Evolutionary conservation across 2,888 invertebrate species (phyloP).

Genomic region (Cephus sareptanus): DNA sequence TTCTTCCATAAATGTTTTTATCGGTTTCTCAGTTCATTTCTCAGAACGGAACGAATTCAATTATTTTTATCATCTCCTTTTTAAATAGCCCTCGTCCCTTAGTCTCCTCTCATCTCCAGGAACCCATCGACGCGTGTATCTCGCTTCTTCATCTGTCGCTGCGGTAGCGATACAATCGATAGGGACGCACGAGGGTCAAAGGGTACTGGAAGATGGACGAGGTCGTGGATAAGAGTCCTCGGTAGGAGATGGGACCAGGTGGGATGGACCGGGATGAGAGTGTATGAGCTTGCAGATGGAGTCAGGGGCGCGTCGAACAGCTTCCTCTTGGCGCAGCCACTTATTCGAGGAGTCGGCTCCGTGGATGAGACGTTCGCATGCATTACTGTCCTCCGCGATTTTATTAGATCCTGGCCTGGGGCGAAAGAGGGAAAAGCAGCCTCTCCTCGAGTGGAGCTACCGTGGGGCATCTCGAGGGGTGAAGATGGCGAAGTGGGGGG

Average conservation of each 20-base stretch:
- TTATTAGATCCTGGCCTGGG: conserved; percentile 19
- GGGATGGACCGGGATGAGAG: neutral
- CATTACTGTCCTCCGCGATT: conserved; percentile 20
- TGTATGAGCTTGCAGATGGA: neutral
- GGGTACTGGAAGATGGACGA: neutral
- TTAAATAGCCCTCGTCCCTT: conserved; percentile 28
- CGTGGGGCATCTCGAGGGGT: neutral
- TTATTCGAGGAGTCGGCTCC: neutral
- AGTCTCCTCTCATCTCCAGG: neutral
- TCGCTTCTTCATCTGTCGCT: neutral
- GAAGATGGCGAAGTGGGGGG: conserved; percentile 4
- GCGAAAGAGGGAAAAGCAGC: neutral
- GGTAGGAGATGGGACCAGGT: neutral
- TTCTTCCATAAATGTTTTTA: neutral
- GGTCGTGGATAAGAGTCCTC: neutral
- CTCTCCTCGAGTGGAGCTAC: neutral
- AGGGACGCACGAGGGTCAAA: neutral
- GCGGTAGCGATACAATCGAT: neutral
- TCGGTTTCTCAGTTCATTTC: conserved; percentile 5
- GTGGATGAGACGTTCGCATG: conserved; percentile 8
- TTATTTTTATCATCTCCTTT: conserved; percentile 45
- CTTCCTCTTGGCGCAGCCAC: neutral
- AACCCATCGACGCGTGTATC: neutral
- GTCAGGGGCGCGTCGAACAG: neutral
- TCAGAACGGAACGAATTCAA: conserved; percentile 34